These are phyloP conservation scores for Ricordea florida DNA, from an alignment of 92 coral and sea anemone genomes.

Conservation along the genomic window DNA sequence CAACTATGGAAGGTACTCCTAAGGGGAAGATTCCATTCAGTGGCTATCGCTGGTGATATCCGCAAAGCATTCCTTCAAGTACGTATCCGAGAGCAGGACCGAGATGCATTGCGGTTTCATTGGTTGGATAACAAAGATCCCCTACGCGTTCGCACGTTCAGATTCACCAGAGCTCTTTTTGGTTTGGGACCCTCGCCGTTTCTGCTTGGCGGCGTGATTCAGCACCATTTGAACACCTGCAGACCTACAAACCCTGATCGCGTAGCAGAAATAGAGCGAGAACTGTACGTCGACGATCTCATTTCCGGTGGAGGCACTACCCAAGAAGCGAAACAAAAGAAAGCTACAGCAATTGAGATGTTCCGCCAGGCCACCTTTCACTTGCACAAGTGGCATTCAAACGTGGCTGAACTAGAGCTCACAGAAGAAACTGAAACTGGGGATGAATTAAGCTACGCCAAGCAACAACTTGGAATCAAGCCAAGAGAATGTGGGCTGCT, in stretches of 20 bases:
- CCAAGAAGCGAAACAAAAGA: conserved; percentile 35
- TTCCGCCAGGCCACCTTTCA: conserved; percentile 40
- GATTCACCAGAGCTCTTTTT: conserved; percentile 56
- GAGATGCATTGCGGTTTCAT: conserved; percentile 59
- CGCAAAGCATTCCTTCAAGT: conserved; percentile 64
- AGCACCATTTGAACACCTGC: too few species aligned
- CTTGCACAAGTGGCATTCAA: conserved; percentile 67
- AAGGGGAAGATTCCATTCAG: conserved; percentile 59
- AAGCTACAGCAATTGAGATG: conserved; percentile 21
- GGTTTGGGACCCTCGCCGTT: too few species aligned
- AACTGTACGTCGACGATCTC: too few species aligned
- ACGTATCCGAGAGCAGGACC: conserved; percentile 42
- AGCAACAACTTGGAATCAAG: conserved; percentile 17
- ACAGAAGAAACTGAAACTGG: not conserved
- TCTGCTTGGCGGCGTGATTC: too few species aligned
- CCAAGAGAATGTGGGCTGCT: conserved; percentile 35
- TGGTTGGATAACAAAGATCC: conserved; percentile 64
- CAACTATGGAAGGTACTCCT: too few species aligned
- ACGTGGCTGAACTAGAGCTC: conserved; percentile 38
- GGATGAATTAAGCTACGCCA: conserved; percentile 53
- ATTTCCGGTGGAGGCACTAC: conserved; percentile 34
- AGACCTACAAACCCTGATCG: too few species aligned
- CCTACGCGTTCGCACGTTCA: conserved; percentile 33
- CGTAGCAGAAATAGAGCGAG: too few species aligned
- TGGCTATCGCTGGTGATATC: conserved; percentile 53